phyloP scores from a whole-genome alignment of 2,888 invertebrate genomes.

The Caenorhabditis virilis region DNA sequence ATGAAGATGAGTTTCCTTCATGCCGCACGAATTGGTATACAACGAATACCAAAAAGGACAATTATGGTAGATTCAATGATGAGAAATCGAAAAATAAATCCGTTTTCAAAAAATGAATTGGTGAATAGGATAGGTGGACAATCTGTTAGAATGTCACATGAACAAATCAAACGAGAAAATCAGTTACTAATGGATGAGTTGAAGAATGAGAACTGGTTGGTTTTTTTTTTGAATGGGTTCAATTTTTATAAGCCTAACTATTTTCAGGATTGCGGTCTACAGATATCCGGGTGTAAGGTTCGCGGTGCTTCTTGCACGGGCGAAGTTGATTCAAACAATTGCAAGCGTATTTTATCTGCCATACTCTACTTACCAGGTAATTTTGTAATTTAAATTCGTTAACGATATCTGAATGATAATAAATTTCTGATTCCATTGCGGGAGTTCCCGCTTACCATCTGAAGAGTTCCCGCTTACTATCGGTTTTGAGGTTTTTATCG shows the following conservation, averaged over 20 bases:
- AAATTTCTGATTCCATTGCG: too few relatives aligned
- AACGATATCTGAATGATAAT: too few relatives aligned
- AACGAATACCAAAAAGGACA: slow-evolving; percentile 1
- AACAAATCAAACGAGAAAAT: slow-evolving; percentile 12
- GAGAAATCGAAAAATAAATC: background rate
- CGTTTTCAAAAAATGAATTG: background rate
- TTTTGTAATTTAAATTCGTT: too few relatives aligned
- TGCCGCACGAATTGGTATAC: background rate
- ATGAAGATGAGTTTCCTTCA: slow-evolving; percentile 1
- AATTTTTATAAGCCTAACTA: background rate
- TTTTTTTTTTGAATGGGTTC: background rate
- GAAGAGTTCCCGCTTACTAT: too few relatives aligned
- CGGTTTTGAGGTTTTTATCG: too few relatives aligned
- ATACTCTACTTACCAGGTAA: slow-evolving; percentile 33
- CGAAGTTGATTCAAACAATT: slow-evolving; percentile 56
- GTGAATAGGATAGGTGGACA: slow-evolving; percentile 30
- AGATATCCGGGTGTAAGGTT: slow-evolving; percentile 50
- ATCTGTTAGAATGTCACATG: slow-evolving; percentile 12
- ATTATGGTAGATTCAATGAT: background rate
- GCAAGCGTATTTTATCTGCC: slow-evolving; percentile 49
- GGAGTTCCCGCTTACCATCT: too few relatives aligned
- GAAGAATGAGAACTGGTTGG: slow-evolving; percentile 20
- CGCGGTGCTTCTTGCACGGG: slow-evolving; percentile 46
- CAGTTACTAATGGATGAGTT: slow-evolving; percentile 12
- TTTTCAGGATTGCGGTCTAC: slow-evolving; percentile 54